Evolutionary conservation across 1,140 invertebrate species (phyloP).

Genomic region (Lordiphosa mommai): DNA sequence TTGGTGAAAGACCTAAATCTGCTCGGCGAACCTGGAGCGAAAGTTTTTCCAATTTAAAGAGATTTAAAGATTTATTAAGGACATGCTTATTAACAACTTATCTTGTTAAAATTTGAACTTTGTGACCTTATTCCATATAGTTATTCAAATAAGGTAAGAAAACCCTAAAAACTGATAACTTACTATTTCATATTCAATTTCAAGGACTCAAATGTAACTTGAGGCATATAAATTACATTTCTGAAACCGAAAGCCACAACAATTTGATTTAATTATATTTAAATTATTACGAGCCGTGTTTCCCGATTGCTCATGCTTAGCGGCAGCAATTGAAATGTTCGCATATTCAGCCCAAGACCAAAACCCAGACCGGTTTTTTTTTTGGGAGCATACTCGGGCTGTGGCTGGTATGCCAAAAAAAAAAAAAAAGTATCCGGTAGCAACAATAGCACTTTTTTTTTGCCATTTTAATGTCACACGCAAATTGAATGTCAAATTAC

Average conservation of each 20-base stretch:
- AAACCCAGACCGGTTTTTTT: conserved; percentile 30
- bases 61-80: too few relatives aligned
- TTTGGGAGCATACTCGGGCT: conserved; percentile 11
- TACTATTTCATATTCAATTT: too few relatives aligned
- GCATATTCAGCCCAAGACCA: conserved; percentile 16
- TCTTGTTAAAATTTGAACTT: too few relatives aligned
- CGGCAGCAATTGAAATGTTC: conserved; percentile 33
- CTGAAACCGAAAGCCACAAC: background rate
- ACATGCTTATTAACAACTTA: too few relatives aligned
- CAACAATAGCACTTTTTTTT: conserved; percentile 57
- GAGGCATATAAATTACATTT: conserved; percentile 4
- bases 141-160: too few relatives aligned
- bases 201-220: background rate
- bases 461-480: conserved; percentile 70
- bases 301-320: conserved; percentile 41
- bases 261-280: conserved; percentile 11
- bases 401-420: conserved; percentile 40
- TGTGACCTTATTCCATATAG: too few relatives aligned
- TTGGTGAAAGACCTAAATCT: too few relatives aligned
- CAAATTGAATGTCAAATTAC: conserved; percentile 66
- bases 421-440: conserved; percentile 55
- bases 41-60: too few relatives aligned
- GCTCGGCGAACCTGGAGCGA: too few relatives aligned
- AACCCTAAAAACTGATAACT: too few relatives aligned
- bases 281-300: conserved; percentile 5